Evolutionary conservation across 2,113 vertebrate species (phyloP).

Genomic region (Seriola aureovittata): DNA sequence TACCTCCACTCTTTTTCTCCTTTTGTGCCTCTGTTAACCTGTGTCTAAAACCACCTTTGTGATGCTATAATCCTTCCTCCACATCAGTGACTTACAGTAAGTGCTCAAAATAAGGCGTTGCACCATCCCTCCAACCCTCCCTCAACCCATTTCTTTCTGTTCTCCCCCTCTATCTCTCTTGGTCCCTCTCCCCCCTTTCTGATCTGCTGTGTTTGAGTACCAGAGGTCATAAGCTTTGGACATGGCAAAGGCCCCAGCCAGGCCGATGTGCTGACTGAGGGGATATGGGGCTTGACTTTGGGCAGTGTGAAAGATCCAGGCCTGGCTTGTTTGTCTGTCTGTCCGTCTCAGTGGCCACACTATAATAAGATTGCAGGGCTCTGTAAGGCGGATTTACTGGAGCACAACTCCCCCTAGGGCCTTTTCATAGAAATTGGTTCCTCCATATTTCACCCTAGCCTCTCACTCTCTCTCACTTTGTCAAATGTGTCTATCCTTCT

Average conservation of each 20-base stretch:
- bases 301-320: slow-evolving; percentile 78
- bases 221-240: slow-evolving; percentile 76
- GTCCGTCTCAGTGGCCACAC: slow-evolving; percentile 82
- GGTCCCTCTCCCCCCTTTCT: slow-evolving; percentile 31
- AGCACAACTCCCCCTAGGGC: slow-evolving; percentile 87
- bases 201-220: slow-evolving; percentile 66
- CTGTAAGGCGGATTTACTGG: slow-evolving; percentile 86
- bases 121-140: slow-evolving; percentile 51
- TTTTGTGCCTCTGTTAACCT: slow-evolving; percentile 51
- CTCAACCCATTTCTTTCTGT: slow-evolving; percentile 42
- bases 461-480: slow-evolving; percentile 51
- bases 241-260: slow-evolving; percentile 57
- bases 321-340: slow-evolving; percentile 78
- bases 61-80: slow-evolving; percentile 55
- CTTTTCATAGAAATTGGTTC: slow-evolving; percentile 84
- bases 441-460: slow-evolving; percentile 70
- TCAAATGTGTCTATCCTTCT: slow-evolving; percentile 50
- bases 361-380: slow-evolving; percentile 85
- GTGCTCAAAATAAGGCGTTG: slow-evolving; percentile 65
- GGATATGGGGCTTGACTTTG: slow-evolving; percentile 79
- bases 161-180: slow-evolving; percentile 14
- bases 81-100: slow-evolving; percentile 57
- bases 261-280: slow-evolving; percentile 77
- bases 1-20: slow-evolving; percentile 22
- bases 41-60: slow-evolving; percentile 60